A percentile compares a stretch with the other conserved stretches of the same genome.
Evolutionary conservation across 2,888 invertebrate genomes (phyloP).

Genomic region (Lycophotia porphyrea): DNA sequence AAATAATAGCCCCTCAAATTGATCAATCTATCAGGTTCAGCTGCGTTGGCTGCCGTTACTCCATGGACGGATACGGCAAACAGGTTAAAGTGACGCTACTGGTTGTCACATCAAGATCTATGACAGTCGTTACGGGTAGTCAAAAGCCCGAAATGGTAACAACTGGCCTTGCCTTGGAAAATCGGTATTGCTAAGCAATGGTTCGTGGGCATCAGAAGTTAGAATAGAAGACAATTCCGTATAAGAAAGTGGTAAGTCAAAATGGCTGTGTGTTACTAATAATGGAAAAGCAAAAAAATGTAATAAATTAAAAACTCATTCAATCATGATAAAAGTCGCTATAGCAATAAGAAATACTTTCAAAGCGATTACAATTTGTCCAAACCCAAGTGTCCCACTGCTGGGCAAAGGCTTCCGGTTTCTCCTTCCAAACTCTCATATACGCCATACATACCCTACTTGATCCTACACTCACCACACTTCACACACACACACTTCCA

Average conservation of each 20-base stretch:
- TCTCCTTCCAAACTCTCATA: no score
- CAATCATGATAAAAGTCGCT: neutral
- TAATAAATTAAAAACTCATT: neutral
- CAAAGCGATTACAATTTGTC: neutral
- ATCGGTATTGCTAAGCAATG: neutral
- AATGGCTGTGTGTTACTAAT: neutral
- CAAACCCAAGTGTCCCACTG: no score
- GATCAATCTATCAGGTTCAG: slow-evolving; percentile 19
- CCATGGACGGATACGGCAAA: neutral
- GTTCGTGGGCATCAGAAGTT: neutral
- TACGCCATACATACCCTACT: no score
- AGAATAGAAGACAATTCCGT: neutral
- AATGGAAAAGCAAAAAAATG: neutral
- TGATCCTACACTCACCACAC: no score
- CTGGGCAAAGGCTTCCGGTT: no score
- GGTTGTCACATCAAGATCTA: slow-evolving; percentile 25
- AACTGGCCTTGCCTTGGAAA: neutral
- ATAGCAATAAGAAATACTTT: neutral
- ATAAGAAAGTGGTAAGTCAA: neutral
- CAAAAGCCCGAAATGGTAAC: neutral
- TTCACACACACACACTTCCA: no score
- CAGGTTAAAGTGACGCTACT: slow-evolving; percentile 12
- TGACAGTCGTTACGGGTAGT: neutral
- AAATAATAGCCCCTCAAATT: slow-evolving; percentile 1
- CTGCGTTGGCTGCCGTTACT: slow-evolving; percentile 1